Conservation (phyloP, 2,797 vertebrate genomes). For the Thripadectes ignobilis region DNA sequence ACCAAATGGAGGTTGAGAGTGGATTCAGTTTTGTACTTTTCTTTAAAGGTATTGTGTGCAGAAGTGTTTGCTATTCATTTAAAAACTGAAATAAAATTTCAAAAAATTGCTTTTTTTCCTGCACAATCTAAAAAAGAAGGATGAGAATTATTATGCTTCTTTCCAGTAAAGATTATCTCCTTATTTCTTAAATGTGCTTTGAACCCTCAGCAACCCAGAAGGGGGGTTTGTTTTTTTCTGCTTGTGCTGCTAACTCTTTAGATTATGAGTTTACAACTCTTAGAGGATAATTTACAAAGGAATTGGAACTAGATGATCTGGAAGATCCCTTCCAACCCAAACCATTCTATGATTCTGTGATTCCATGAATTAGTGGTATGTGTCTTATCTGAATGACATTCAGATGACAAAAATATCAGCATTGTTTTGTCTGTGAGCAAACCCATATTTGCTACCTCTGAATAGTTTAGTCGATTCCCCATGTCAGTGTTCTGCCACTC, state of each 20-base stretch:
- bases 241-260: neutral
- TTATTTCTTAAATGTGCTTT: neutral
- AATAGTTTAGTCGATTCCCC: neutral
- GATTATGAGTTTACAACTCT: neutral
- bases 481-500: neutral
- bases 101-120: neutral
- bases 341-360: neutral
- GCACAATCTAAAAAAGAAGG: neutral
- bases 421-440: neutral
- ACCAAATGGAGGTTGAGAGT: neutral
- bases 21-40: neutral
- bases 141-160: neutral
- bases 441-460: neutral
- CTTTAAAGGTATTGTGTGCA: neutral
- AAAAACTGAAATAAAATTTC: neutral
- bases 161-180: neutral
- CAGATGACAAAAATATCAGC: neutral
- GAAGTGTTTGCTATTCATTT: neutral
- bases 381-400: neutral
- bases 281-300: neutral
- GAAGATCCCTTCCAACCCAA: neutral
- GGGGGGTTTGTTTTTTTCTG: accelerated
- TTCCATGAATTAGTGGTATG: accelerated
- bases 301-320: neutral
- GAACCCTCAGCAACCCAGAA: neutral